A percentile compares a stretch with the other conserved stretches of the same genome.
These are phyloP conservation scores for Phrynocephalus forsythii DNA, from an alignment of 2,797 vertebrate species.

Conservation along the genomic window DNA sequence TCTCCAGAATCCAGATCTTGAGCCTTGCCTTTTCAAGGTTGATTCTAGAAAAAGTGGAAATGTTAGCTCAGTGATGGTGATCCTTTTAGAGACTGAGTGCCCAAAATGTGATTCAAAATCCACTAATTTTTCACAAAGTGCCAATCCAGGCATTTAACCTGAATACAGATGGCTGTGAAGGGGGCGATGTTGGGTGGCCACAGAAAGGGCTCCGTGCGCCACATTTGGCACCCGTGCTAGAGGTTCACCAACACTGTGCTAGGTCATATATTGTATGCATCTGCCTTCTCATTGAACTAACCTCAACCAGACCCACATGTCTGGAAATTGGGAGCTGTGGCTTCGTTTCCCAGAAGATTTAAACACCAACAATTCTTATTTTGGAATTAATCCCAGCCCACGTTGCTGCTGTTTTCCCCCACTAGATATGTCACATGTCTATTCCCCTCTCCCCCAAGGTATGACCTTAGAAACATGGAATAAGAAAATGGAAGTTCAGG, in stretches of 20 bases:
- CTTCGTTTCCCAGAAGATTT: background rate
- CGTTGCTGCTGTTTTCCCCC: background rate
- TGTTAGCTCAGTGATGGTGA: too few species aligned
- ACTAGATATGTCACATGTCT: too few species aligned
- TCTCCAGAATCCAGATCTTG: background rate
- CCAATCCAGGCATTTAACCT: too few species aligned
- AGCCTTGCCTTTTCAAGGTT: background rate
- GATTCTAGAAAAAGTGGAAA: conserved; percentile 5
- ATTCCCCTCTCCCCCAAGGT: background rate
- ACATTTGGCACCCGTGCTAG: too few species aligned
- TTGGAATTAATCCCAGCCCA: background rate
- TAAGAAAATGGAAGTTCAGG: background rate
- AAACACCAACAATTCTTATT: background rate
- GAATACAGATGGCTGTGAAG: too few species aligned
- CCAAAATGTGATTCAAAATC: too few species aligned
- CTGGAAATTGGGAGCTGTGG: background rate
- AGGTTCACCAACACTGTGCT: too few species aligned
- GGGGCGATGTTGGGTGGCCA: too few species aligned
- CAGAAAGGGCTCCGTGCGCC: too few species aligned
- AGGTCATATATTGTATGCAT: background rate
- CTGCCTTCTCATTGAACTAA: background rate
- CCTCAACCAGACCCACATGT: background rate
- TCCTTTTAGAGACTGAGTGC: too few species aligned
- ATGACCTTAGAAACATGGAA: background rate
- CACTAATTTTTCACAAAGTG: too few species aligned